Percentiles rank a stretch among this genome's conserved stretches.
phyloP scores from a whole-genome alignment of 2,113 vertebrate species.

The Limanda limanda region DNA sequence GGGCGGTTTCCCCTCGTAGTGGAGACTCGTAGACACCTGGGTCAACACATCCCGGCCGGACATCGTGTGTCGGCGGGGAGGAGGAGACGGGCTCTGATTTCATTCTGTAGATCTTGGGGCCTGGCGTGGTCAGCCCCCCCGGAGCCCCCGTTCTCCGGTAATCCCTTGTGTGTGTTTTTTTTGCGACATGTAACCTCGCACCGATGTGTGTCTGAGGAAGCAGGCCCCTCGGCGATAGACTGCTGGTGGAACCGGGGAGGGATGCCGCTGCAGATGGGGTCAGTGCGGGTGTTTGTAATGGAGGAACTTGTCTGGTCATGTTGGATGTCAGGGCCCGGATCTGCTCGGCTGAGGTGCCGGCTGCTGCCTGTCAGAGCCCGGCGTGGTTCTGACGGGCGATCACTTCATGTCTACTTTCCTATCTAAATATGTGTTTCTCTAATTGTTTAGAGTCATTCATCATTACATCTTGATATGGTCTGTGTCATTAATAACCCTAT shows the following conservation, averaged over 20 bases:
- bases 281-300: background rate
- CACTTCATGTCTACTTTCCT: constrained; percentile 2
- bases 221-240: background rate
- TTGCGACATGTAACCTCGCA: background rate
- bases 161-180: background rate
- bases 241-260: background rate
- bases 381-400: constrained; percentile 2
- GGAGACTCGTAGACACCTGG: constrained; percentile 49
- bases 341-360: constrained; percentile 5
- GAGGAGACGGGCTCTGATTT: constrained; percentile 49
- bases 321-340: constrained; percentile 65
- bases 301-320: background rate
- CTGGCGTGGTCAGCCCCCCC: constrained; percentile 73
- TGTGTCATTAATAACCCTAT: background rate
- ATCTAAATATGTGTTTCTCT: background rate
- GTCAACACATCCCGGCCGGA: constrained; percentile 35
- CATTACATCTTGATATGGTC: background rate
- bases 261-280: background rate
- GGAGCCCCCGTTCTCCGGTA: background rate
- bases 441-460: background rate
- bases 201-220: background rate
- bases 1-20: constrained; percentile 19
- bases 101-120: constrained; percentile 73
- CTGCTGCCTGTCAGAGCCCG: background rate
- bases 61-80: constrained; percentile 27